These are phyloP conservation scores for Tribolium freemani DNA, from an alignment of 2,888 invertebrate genomes.

Conservation along the genomic window DNA sequence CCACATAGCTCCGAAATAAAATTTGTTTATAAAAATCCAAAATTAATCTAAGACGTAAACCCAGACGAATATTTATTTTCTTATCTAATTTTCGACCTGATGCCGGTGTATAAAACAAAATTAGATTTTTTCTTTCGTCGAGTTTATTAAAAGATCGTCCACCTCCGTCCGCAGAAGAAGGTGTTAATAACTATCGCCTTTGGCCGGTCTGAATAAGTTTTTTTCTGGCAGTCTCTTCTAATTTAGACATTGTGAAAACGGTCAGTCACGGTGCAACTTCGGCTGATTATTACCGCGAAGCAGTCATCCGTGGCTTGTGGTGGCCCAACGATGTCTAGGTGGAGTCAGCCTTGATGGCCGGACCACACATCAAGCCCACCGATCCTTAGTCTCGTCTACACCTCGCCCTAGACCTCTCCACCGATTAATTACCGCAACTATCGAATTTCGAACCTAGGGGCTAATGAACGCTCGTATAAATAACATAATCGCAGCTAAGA, in stretches of 20 bases:
- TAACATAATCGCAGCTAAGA: constrained; percentile 25
- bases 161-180: not conserved
- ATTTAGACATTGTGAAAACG: constrained; percentile 40
- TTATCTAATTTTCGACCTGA: not conserved
- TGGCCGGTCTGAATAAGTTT: constrained; percentile 16
- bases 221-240: constrained; percentile 31
- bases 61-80: constrained; percentile 10
- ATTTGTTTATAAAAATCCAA: constrained; percentile 4
- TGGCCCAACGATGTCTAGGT: constrained; percentile 38
- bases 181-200: constrained; percentile 25
- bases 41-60: constrained; percentile 2
- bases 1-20: constrained; percentile 8
- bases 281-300: constrained; percentile 28
- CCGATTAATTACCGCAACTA: constrained; percentile 34
- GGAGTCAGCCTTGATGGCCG: constrained; percentile 35
- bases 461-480: constrained; percentile 19
- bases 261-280: constrained; percentile 40
- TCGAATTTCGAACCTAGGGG: constrained; percentile 21
- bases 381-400: constrained; percentile 17
- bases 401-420: constrained; percentile 35
- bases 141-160: not conserved
- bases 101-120: constrained; percentile 4
- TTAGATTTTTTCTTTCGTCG: not conserved
- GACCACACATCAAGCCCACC: constrained; percentile 38
- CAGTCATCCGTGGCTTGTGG: constrained; percentile 35